Percentiles rank a stretch among this genome's conserved stretches.
phyloP scores from a whole-genome alignment of 2,888 invertebrate genomes.

The Osmoderma eremita region DNA sequence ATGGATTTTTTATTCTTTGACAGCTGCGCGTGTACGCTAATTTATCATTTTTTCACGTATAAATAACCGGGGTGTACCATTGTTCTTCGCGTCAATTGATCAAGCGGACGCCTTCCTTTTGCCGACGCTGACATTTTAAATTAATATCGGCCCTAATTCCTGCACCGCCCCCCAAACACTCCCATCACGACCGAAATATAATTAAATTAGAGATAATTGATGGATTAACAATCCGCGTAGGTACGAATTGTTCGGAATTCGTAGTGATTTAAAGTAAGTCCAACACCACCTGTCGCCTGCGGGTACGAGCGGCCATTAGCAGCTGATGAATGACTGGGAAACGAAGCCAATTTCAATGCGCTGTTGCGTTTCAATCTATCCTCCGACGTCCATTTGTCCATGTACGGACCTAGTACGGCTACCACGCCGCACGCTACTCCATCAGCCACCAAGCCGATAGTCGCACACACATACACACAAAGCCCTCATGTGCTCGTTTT shows the following conservation, averaged over 20 bases:
- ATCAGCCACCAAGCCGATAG: neutral
- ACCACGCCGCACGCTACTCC: slow-evolving; percentile 11
- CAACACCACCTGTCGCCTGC: slow-evolving; percentile 58
- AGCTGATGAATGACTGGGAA: slow-evolving; percentile 62
- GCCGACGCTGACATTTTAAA: slow-evolving; percentile 28
- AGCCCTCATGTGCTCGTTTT: slow-evolving; percentile 2
- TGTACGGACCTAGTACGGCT: slow-evolving; percentile 33
- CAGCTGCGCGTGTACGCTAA: neutral
- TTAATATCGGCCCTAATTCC: slow-evolving; percentile 32
- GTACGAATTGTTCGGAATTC: slow-evolving; percentile 41
- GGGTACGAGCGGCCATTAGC: slow-evolving; percentile 59
- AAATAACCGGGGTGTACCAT: slow-evolving; percentile 10
- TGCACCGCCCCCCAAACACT: neutral
- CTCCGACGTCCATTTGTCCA: slow-evolving; percentile 48
- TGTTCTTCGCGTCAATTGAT: slow-evolving; percentile 33
- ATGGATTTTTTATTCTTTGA: slow-evolving; percentile 20
- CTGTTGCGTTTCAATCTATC: slow-evolving; percentile 57
- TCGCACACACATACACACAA: too few relatives aligned
- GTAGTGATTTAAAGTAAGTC: slow-evolving; percentile 39
- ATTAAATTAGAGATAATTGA: slow-evolving; percentile 42
- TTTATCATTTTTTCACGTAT: slow-evolving; percentile 27
- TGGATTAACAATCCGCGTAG: slow-evolving; percentile 41
- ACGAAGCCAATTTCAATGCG: slow-evolving; percentile 61
- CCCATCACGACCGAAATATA: slow-evolving; percentile 19
- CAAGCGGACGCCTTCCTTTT: slow-evolving; percentile 20